Base-by-base conservation (phyloP, 2,888 invertebrate species). In the Papilio demoleus region DNA sequence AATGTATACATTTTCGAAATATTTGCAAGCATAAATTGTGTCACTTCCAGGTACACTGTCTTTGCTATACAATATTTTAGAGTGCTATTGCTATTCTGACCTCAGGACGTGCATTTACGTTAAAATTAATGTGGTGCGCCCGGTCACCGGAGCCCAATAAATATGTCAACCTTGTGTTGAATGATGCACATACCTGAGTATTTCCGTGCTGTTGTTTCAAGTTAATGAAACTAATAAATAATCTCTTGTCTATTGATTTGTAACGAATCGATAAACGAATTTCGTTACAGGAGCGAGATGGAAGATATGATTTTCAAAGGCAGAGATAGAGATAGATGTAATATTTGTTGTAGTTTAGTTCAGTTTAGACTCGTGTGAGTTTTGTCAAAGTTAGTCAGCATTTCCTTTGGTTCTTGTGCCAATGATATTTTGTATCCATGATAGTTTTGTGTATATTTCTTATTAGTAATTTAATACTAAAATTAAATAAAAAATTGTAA, bases 101-200 rank as follows among this genome's bases (percentile, higher is more conserved):
- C 50, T 50, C 14, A 24, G 50, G 14, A 17, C 9, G 31, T 31
- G 31, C 53, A 56, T 31, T 56, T 56, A 50, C 50, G 24, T 24
- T 50, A 31, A 56, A 56, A 56, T 56, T 56, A 56, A 56, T 56
- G 53, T 5, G 2, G 3, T 1, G n/a, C 53, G 27, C 53, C n/a
- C 53, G 53, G 53, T 53, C 53, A 53, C 53, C 8, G 24, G n/a
- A 27, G 53, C 27, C 27, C 9, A 56, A 56, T 31, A 56, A 56
- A 56, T 31, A 17, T 56, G 53, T 56, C 27, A 31, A 31, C 53
- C 31, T 0, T n/a, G n/a, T 27, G 53, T 53, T 53, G 53, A 53
- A 53, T 27, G 53, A 31, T 56, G 53, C 31, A 31, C 53, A n/a
- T 56, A 50, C 45, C n/a, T n/a, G 6, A 12, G n/a, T 31, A 31